Evolutionary conservation across 2,888 invertebrate genomes (phyloP).

Genomic region (Clanis bilineata): DNA sequence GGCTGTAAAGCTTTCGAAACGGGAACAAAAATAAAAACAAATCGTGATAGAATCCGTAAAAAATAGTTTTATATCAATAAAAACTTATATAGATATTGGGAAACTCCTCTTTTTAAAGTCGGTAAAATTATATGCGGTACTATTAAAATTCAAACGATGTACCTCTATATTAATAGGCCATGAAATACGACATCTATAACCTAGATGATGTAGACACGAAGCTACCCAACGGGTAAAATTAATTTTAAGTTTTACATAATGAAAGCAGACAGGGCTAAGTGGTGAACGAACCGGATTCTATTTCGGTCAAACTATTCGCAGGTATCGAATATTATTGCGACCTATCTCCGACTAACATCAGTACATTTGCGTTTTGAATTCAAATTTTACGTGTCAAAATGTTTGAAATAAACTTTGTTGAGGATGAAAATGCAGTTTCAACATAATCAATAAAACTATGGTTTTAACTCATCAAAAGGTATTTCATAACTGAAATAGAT

Average conservation of each 20-base stretch:
- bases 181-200: background rate
- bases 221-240: constrained; percentile 1
- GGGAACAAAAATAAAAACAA: no score
- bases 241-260: constrained; percentile 12
- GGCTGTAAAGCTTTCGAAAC: no score
- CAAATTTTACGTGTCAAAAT: constrained; percentile 4
- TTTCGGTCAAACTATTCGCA: constrained; percentile 21
- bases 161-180: background rate
- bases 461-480: background rate
- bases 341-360: background rate
- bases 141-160: background rate
- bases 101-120: no score
- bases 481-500: background rate
- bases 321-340: constrained; percentile 8
- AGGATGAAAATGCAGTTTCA: background rate
- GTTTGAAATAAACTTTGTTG: constrained; percentile 7
- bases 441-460: background rate
- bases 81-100: no score
- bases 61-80: no score
- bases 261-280: constrained; percentile 22
- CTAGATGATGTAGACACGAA: background rate
- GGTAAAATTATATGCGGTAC: background rate
- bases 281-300: constrained; percentile 20
- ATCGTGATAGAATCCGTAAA: no score
- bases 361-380: constrained; percentile 16